phyloP scores from a whole-genome alignment of 2,113 vertebrate species.

The Pseudolaguvia tuberculata region DNA sequence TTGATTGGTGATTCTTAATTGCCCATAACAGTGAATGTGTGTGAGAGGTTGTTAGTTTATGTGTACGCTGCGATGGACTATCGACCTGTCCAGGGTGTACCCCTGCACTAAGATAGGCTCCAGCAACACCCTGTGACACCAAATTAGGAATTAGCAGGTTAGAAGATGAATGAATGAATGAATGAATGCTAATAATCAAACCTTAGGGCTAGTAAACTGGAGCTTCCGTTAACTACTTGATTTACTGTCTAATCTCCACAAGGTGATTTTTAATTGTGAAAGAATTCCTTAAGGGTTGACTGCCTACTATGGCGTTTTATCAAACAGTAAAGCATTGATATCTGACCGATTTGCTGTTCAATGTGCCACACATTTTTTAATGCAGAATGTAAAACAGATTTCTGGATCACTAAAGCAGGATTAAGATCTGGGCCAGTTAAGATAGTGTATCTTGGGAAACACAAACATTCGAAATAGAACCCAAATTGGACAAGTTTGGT shows the following conservation, averaged over 20 bases:
- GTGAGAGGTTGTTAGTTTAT: too few species aligned
- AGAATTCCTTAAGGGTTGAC: not conserved
- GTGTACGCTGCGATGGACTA: too few species aligned
- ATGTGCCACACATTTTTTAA: not conserved
- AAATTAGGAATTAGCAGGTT: too few species aligned
- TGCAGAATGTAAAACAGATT: not conserved
- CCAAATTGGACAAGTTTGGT: not conserved
- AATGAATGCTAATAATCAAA: too few species aligned
- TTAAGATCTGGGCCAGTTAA: not conserved
- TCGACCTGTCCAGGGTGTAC: too few species aligned
- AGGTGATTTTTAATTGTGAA: not conserved
- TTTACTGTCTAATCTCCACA: not conserved
- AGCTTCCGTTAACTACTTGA: not conserved
- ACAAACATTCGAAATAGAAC: not conserved
- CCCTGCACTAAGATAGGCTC: too few species aligned
- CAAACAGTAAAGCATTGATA: not conserved
- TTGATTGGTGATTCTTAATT: too few species aligned
- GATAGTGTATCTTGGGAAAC: not conserved
- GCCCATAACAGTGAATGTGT: too few species aligned
- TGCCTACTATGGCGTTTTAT: not conserved
- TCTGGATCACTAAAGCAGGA: not conserved
- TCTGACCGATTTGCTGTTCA: not conserved
- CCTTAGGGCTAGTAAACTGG: not conserved
- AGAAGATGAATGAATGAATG: too few species aligned
- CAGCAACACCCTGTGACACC: too few species aligned